phyloP scores from a whole-genome alignment of 2,113 vertebrate species.

The Hyperopisus bebe region DNA sequence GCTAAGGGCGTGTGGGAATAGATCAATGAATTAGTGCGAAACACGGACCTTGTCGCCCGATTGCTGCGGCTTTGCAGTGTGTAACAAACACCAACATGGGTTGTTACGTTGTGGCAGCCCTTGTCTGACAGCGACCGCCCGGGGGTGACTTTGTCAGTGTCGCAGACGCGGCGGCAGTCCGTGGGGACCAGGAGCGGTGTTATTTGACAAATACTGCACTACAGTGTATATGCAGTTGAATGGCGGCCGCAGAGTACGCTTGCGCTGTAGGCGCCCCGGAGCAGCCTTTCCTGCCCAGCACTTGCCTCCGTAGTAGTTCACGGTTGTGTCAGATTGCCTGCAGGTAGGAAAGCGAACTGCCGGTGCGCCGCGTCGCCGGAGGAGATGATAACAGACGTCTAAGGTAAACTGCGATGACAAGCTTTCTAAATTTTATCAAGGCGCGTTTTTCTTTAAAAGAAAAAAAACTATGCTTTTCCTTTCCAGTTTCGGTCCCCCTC shows the following conservation, averaged over 20 bases:
- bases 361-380: not conserved
- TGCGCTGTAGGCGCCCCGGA: slow-evolving; percentile 28
- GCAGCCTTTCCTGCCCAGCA: slow-evolving; percentile 31
- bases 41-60: not conserved
- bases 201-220: slow-evolving; percentile 31
- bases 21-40: slow-evolving; percentile 11
- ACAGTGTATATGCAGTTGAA: slow-evolving; percentile 23
- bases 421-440: not conserved
- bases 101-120: not conserved
- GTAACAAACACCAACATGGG: not conserved
- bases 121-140: not conserved
- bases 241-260: slow-evolving; percentile 31
- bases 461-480: not conserved
- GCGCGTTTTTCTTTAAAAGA: not conserved
- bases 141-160: slow-evolving; percentile 6
- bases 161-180: slow-evolving; percentile 19
- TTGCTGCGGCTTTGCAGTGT: not conserved
- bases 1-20: not conserved
- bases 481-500: not conserved
- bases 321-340: slow-evolving; percentile 22
- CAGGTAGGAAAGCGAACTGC: slow-evolving; percentile 20
- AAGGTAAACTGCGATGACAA: slow-evolving; percentile 18
- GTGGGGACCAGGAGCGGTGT: slow-evolving; percentile 12
- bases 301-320: slow-evolving; percentile 24
- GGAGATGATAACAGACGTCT: not conserved